Evolutionary conservation across 1,140 invertebrate genomes (phyloP).

Genomic region (Hyles euphorbiae): DNA sequence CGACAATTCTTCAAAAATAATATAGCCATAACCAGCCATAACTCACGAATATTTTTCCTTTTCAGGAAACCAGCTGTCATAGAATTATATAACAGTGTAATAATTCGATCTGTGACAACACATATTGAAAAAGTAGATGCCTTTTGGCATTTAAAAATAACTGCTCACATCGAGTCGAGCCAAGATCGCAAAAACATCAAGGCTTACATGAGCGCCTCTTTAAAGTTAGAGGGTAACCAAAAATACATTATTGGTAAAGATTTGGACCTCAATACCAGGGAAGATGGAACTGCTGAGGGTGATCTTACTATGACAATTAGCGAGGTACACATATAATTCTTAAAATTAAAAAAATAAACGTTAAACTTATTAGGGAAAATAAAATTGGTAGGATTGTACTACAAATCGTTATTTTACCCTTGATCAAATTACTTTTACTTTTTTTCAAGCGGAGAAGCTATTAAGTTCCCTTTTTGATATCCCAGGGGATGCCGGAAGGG

Average conservation of each 20-base stretch:
- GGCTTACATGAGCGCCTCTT: conserved; percentile 32
- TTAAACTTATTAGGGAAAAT: no score
- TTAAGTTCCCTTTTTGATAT: no score
- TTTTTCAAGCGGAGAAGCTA: no score
- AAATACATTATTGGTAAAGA: conserved; percentile 31
- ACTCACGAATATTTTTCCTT: conserved; percentile 1
- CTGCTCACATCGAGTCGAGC: conserved; percentile 74
- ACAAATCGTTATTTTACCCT: no score
- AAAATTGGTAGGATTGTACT: no score
- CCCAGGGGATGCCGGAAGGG: no score
- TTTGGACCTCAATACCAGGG: conserved; percentile 28
- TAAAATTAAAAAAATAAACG: no score
- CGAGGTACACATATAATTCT: conserved; percentile 34
- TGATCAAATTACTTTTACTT: no score
- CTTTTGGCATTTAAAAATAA: conserved; percentile 70
- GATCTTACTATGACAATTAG: conserved; percentile 48
- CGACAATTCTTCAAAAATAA: no score
- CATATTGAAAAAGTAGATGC: conserved; percentile 43
- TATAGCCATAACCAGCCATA: no score
- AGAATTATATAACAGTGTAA: conserved; percentile 74
- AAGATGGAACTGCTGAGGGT: conserved; percentile 41
- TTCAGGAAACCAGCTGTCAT: conserved; percentile 74
- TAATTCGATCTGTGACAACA: conserved; percentile 75
- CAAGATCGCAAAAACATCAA: conserved; percentile 29
- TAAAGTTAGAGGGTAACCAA: conserved; percentile 42